phyloP scores from a whole-genome alignment of 2,797 vertebrate species.

The Hafferia zeledoni region DNA sequence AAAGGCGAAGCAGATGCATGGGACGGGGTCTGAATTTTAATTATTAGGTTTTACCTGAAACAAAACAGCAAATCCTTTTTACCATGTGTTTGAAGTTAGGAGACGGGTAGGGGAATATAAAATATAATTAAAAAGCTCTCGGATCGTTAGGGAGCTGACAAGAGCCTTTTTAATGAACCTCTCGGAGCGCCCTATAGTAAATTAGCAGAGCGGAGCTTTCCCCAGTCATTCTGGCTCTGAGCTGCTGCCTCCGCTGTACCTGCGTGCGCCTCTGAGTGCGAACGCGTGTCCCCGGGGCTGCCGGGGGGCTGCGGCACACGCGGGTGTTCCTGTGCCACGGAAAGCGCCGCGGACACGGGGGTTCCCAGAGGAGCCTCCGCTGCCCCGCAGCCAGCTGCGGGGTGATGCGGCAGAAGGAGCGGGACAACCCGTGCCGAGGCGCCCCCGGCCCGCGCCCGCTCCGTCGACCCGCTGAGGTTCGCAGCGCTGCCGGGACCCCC shows the following conservation, averaged over 20 bases:
- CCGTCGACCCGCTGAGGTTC: not conserved
- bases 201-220: conserved; percentile 37
- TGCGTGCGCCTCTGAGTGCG: not conserved
- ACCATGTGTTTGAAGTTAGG: conserved; percentile 74
- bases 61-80: conserved; percentile 73
- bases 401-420: not conserved
- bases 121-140: conserved; percentile 74
- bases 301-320: not conserved
- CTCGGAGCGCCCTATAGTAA: conserved; percentile 24
- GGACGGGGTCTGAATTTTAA: conserved; percentile 90
- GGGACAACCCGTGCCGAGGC: not conserved
- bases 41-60: conserved; percentile 85
- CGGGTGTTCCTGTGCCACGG: not conserved
- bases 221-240: not conserved
- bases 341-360: not conserved
- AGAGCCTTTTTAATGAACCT: conserved; percentile 70
- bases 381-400: not conserved
- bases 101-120: conserved; percentile 65
- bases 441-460: not conserved
- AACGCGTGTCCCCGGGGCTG: not conserved
- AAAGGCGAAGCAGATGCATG: conserved; percentile 93
- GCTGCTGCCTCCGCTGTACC: conserved; percentile 13
- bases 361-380: not conserved
- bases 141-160: conserved; percentile 66
- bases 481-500: not conserved